A percentile compares a stretch with the other conserved stretches of the same genome.
Conservation (phyloP, 2,888 invertebrate genomes). For the Drosophila emarginata region DNA sequence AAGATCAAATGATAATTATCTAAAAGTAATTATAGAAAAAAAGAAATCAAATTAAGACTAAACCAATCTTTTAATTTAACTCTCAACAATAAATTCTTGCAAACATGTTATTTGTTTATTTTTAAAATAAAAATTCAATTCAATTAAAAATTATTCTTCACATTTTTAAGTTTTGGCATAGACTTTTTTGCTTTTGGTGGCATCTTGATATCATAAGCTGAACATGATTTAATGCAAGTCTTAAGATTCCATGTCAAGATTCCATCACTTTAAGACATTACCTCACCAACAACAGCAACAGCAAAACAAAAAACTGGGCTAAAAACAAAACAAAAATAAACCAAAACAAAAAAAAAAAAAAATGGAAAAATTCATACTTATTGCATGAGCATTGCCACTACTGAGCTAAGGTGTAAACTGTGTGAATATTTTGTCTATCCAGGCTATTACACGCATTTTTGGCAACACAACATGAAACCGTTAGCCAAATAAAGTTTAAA, state of each 20-base stretch:
- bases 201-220: conserved; percentile 1
- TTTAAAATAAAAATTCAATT: too few relatives aligned
- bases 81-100: neutral
- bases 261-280: neutral
- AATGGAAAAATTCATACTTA: conserved; percentile 20
- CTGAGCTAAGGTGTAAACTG: conserved; percentile 55
- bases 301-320: conserved; percentile 60
- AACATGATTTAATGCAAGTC: conserved; percentile 6
- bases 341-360: conserved; percentile 53
- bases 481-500: conserved; percentile 61
- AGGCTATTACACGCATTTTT: conserved; percentile 63
- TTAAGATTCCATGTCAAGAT: conserved; percentile 7
- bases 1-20: conserved; percentile 39
- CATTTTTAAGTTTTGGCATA: neutral
- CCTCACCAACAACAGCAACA: neutral
- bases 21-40: conserved; percentile 31
- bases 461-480: conserved; percentile 36
- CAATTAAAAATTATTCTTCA: neutral
- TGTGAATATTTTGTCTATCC: conserved; percentile 64
- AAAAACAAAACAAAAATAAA: conserved; percentile 55
- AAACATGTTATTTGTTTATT: too few relatives aligned
- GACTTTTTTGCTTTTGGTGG: neutral
- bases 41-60: neutral
- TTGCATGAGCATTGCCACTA: conserved; percentile 59
- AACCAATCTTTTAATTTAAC: neutral